phyloP scores from a whole-genome alignment of 2,113 vertebrate genomes.

The Hoplias malabaricus region DNA sequence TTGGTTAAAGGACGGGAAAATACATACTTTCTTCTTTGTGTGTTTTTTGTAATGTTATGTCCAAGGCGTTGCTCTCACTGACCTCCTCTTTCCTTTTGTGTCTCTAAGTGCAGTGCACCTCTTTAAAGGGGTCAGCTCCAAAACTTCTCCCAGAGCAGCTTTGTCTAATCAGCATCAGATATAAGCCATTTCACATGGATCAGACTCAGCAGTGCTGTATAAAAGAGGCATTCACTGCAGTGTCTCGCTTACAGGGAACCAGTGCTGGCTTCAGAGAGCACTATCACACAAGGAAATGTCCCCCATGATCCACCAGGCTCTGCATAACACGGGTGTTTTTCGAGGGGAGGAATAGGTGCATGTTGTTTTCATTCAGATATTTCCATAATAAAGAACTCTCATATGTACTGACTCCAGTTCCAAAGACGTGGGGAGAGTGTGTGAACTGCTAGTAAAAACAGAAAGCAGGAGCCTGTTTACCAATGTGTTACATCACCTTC shows the following conservation, averaged over 20 bases:
- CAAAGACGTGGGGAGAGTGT: too few relatives aligned
- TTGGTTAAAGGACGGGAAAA: not conserved
- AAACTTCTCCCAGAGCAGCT: conserved; percentile 13
- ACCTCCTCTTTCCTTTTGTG: conserved; percentile 3
- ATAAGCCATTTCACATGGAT: conserved; percentile 40
- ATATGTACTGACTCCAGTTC: too few relatives aligned
- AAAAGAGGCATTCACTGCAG: not conserved
- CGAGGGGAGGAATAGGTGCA: not conserved
- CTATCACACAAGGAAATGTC: conserved; percentile 15
- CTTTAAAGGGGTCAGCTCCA: not conserved
- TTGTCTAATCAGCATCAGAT: conserved; percentile 44
- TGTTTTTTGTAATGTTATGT: not conserved
- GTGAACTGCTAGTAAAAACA: too few relatives aligned
- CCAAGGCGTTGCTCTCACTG: not conserved
- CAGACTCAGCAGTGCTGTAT: conserved; percentile 7
- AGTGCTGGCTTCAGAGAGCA: conserved; percentile 5
- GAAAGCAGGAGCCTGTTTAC: too few relatives aligned
- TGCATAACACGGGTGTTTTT: conserved; percentile 17
- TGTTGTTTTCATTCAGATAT: conserved; percentile 28
- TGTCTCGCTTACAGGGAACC: conserved; percentile 1
- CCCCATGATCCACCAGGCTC: not conserved
- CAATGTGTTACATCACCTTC: too few relatives aligned
- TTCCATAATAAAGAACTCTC: conserved; percentile 27
- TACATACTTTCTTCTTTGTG: conserved; percentile 3
- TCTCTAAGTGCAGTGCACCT: not conserved